Conservation (phyloP, 2,113 vertebrate genomes). For the Chaetodon auriga region DNA sequence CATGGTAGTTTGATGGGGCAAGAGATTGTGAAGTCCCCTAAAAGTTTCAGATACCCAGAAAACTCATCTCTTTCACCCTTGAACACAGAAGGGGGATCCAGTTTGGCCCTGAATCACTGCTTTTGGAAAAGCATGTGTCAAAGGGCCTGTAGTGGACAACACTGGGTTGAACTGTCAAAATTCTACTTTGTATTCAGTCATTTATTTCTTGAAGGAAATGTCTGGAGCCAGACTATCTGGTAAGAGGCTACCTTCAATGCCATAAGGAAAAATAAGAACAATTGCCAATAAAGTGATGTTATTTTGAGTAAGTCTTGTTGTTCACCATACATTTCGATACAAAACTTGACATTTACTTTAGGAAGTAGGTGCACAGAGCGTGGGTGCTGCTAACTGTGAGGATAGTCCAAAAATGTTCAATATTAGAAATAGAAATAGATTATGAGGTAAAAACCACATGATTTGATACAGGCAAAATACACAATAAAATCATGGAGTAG, state of each 20-base stretch:
- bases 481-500: background rate
- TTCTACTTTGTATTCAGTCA: constrained; percentile 46
- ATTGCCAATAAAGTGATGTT: constrained; percentile 70
- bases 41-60: constrained; percentile 20
- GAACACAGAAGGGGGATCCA: background rate
- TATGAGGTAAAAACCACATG: background rate
- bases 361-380: background rate
- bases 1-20: constrained; percentile 66
- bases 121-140: constrained; percentile 41
- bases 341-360: background rate
- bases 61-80: constrained; percentile 2
- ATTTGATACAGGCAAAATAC: background rate
- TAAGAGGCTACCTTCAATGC: constrained; percentile 44
- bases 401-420: background rate
- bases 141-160: constrained; percentile 12
- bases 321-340: constrained; percentile 52
- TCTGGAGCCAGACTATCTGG: constrained; percentile 30
- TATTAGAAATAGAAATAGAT: background rate
- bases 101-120: constrained; percentile 17
- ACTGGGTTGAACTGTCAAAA: constrained; percentile 31
- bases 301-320: constrained; percentile 71
- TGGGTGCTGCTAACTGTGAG: background rate
- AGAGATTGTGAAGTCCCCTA: constrained; percentile 17
- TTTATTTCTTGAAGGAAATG: constrained; percentile 51
- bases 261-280: constrained; percentile 56